These are phyloP conservation scores for Rhamphomyia laevipes DNA, from an alignment of 2,888 invertebrate species.

Conservation along the genomic window DNA sequence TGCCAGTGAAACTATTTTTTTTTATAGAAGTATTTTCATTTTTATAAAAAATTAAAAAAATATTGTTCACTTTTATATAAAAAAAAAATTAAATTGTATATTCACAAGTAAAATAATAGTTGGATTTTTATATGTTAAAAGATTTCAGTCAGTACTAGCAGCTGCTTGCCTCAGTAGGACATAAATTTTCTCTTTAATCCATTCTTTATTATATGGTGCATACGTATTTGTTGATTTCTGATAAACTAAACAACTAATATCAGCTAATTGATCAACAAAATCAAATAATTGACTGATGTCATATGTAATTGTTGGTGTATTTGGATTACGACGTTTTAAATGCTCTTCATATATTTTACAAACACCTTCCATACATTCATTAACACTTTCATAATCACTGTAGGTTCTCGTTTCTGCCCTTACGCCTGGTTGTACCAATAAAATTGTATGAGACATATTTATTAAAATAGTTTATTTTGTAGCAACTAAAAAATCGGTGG, in stretches of 20 bases:
- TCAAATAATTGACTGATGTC: constrained; percentile 97
- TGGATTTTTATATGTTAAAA: not conserved
- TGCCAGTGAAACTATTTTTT: too few species aligned
- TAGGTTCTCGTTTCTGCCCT: constrained; percentile 95
- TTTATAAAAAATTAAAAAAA: too few species aligned
- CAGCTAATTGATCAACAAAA: constrained; percentile 92
- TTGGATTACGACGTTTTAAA: constrained; percentile 87
- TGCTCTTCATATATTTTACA: constrained; percentile 99
- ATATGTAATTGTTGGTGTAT: constrained; percentile 93
- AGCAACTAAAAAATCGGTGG: too few species aligned
- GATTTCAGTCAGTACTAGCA: constrained; percentile 35
- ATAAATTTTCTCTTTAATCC: constrained; percentile 99
- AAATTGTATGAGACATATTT: constrained; percentile 85
- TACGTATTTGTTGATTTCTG: constrained; percentile 93
- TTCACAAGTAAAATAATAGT: not conserved
- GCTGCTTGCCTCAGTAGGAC: constrained; percentile 86
- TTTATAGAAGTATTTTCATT: too few species aligned
- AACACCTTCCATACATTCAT: constrained; percentile 97
- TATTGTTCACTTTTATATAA: not conserved
- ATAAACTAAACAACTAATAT: constrained; percentile 92
- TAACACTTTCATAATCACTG: constrained; percentile 95
- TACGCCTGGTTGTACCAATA: constrained; percentile 85
- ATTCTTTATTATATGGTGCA: constrained; percentile 97
- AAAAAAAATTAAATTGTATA: not conserved
- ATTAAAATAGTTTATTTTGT: constrained; percentile 12